A percentile compares a stretch with the other conserved stretches of the same genome.
These are phyloP conservation scores for Heliconius hortense DNA, from an alignment of 2,888 invertebrate genomes.

Conservation along the genomic window DNA sequence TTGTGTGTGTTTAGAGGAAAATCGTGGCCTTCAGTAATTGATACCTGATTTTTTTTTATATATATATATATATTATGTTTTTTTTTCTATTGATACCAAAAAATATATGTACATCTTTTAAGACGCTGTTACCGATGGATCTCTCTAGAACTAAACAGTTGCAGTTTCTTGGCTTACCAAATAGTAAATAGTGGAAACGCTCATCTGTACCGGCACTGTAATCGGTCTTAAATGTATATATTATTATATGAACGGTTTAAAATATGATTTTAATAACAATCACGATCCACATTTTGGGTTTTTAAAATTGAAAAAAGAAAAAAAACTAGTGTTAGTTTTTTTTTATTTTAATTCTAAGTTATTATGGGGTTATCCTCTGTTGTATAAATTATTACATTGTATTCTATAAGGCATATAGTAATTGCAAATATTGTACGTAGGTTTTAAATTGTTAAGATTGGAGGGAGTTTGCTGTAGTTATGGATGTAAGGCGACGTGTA, in stretches of 20 bases:
- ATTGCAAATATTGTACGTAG: constrained; percentile 82
- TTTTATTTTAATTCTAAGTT: constrained; percentile 57
- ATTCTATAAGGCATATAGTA: constrained; percentile 69
- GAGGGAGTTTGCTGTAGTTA: constrained; percentile 75
- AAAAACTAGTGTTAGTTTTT: constrained; percentile 65
- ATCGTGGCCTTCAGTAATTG: constrained; percentile 61
- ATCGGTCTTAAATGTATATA: constrained; percentile 62
- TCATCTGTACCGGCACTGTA: constrained; percentile 61
- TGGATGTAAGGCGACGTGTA: constrained; percentile 84
- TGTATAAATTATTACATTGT: constrained; percentile 79
- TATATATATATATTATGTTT: constrained; percentile 12
- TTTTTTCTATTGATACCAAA: constrained; percentile 80
- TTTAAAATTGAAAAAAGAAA: constrained; percentile 61
- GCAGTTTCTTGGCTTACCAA: constrained; percentile 69
- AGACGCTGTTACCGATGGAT: constrained; percentile 80
- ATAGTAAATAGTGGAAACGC: constrained; percentile 56
- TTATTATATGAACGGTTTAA: constrained; percentile 60
- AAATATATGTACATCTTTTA: constrained; percentile 71
- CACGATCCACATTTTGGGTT: constrained; percentile 57
- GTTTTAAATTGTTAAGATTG: constrained; percentile 82
- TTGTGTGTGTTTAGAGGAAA: constrained; percentile 47
- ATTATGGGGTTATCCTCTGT: constrained; percentile 63
- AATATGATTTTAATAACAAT: constrained; percentile 51
- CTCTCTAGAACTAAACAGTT: constrained; percentile 72
- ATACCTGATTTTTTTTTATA: constrained; percentile 73